Evolutionary conservation across 2,797 vertebrate species (phyloP), one percentile per base, ranked within the genome.

Genomic region (Enteromius argenteus): DNA sequence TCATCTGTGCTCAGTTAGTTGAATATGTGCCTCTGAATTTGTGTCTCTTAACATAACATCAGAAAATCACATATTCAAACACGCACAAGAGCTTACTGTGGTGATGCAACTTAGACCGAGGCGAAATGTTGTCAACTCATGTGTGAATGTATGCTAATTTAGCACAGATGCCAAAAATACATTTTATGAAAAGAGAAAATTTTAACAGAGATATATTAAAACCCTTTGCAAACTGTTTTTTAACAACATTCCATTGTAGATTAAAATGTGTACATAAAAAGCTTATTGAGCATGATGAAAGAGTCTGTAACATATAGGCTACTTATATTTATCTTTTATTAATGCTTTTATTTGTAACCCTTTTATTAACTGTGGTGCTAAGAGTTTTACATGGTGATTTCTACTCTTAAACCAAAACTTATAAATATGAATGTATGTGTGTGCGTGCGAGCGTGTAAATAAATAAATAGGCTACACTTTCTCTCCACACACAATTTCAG

Each of bases 21-120:
- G 2, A 60, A 27, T 23, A 39, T 58, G 51, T 75, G 5, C 11
- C 7, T 32, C 10, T 42, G 42, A 42, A 11, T 42, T 11, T 44
- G 42, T 3, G 11, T 23, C 21, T 56, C 51, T 58, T 53, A 58
- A 58, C 58, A 76, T 76, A 58, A 78, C 0, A 1, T 23, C 37
- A 60, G 37, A 58, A 51, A 37, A 58, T 27, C 14, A 35, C 62
- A 66, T 35, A 66, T 64, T 32, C 62, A 49, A 15, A 56, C 53
- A 44, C 7, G 19, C 67, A 39, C 19, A 53, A 32, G 75, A 74
- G n/a, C 56, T 66, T 69, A 49, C 77, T 67, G 64, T 80, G 83
- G 35, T 85, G 80, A 86, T 68, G 81, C 72, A 88, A 85, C 56
- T 73, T 66, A 64, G 60, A 60, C 66, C 5, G 81, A 78, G 87